Conservation (phyloP, 2,888 invertebrate genomes). For the Beris morrisii region DNA sequence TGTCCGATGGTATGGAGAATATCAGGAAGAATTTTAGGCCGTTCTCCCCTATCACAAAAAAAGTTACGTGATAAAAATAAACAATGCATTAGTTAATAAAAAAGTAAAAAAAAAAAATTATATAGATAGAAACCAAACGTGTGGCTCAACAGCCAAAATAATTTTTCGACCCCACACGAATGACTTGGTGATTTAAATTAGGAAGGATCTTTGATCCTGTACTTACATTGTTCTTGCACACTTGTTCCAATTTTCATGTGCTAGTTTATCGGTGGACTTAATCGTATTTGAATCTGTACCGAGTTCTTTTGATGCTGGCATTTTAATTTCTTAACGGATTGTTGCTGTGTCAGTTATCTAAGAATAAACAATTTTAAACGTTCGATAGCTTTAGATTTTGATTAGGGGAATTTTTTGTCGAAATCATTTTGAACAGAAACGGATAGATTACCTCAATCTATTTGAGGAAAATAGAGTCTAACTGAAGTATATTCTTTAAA, state of each 20-base stretch:
- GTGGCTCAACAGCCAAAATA: not conserved
- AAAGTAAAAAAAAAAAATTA: too few species aligned
- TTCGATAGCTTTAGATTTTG: not conserved
- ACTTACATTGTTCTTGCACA: conserved; percentile 13
- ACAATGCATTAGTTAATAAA: too few species aligned
- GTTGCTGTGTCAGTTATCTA: not conserved
- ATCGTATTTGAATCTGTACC: not conserved
- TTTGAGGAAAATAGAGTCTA: not conserved
- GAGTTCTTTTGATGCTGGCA: conserved; percentile 14
- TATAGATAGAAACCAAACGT: too few species aligned
- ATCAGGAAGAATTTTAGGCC: conserved; percentile 67
- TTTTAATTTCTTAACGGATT: not conserved
- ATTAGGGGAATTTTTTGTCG: not conserved
- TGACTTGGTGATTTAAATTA: too few species aligned
- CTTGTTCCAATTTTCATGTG: conserved; percentile 14
- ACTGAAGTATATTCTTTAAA: not conserved
- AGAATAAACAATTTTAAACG: not conserved
- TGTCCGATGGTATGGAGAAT: conserved; percentile 79
- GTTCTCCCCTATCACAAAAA: conserved; percentile 41
- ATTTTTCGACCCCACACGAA: conserved; percentile 15
- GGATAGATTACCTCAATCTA: not conserved
- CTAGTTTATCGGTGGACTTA: conserved; percentile 8
- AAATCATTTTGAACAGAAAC: not conserved
- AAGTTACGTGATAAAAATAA: not conserved
- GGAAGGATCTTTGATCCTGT: too few species aligned